Evolutionary conservation across 2,888 invertebrate genomes (phyloP), one percentile per base, ranked within the genome.

Genomic region (Liposcelis brunnea): DNA sequence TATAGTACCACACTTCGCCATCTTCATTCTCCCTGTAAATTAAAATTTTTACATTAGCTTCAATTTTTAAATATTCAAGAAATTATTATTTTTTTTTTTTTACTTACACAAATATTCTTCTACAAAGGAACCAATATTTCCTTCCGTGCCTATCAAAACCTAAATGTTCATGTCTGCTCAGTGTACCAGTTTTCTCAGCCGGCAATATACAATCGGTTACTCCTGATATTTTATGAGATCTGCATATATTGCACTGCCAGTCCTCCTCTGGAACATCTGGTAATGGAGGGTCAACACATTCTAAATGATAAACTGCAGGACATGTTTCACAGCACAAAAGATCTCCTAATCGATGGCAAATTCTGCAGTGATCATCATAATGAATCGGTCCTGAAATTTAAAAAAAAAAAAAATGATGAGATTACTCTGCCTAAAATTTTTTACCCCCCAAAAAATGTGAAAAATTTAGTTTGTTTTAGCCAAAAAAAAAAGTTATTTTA

Each of bases 251-350:
- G 67, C 98, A 98, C 56, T 91, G 84, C 95, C 97, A 97, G 58
- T 94, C 94, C 66, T 94, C 94, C 47, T 89, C 84, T 45, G 95
- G 95, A 38, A 95, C 91, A 65, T 93, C 83, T 43, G 81, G 77
- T 59, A 97, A 67, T 10, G 93, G 90, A 44, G 95, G 95, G 59
- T 93, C 91, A 44, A 94, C 85, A 68, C 98, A 98, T 57, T 86
- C 87, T 59, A 97, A 69, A 64, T 98, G 98, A 64, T 90, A 98
- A 16, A 95, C 94, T 21, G 97, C 97, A 15, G 97, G 91, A 59
- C 98, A 98, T 2, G 90, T 90, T 66, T 97, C 97, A 65, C 98
- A 98, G 61, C 95, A 95, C 10, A 98, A 66, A 43, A 98, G 69
- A 62, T 95, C 94, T 19, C 97, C 98, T 47, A 90, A 67, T 48